Percentiles rank a stretch among this genome's conserved stretches.
Conservation (phyloP, 2,113 vertebrate genomes). For the Orthonyx spaldingii region DNA sequence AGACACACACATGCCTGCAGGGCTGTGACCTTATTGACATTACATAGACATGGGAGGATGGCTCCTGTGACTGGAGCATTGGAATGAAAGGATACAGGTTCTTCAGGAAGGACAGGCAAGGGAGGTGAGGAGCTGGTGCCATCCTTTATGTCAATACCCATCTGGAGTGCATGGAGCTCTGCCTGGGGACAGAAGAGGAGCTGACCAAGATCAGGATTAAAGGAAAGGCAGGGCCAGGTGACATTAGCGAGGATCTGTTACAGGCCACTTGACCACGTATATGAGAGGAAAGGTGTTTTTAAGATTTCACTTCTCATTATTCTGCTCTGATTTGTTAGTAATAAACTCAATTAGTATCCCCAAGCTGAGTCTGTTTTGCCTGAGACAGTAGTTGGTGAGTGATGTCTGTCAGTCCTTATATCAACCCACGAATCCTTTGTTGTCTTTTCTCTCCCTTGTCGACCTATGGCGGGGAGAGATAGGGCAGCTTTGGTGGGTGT, state of each 20-base stretch:
- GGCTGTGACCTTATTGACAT: not conserved
- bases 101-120: not conserved
- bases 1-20: not conserved
- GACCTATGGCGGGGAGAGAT: not conserved
- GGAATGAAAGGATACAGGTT: not conserved
- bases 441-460: not conserved
- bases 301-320: not conserved
- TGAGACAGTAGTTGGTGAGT: accelerated
- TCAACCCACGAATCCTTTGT: not conserved
- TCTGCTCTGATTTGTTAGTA: not conserved
- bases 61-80: not conserved
- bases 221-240: not conserved
- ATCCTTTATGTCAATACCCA: not conserved
- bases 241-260: not conserved
- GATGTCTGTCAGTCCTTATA: not conserved
- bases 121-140: not conserved
- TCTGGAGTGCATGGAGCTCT: not conserved
- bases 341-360: not conserved
- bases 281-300: not conserved
- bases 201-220: not conserved
- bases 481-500: not conserved
- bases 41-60: no score
- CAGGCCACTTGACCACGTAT: not conserved
- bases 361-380: not conserved
- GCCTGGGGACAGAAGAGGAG: not conserved